Evolutionary conservation across 2,113 vertebrate species (phyloP), one percentile per base, ranked within the genome.

Genomic region (Malaclemys terrapin): DNA sequence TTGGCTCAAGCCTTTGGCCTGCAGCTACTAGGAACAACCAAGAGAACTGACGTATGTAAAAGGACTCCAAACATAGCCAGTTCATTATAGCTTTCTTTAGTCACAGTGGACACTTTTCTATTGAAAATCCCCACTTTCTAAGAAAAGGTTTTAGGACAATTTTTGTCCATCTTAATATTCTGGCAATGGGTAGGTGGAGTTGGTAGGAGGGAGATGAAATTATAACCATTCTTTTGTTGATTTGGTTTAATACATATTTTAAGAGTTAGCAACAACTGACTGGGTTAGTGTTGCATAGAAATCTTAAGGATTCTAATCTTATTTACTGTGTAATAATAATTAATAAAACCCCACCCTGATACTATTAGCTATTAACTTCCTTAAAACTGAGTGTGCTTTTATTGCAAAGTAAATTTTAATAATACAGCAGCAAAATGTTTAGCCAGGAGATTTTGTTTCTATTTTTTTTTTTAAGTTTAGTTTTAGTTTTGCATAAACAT

Each of bases 401-500:
- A 53, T 20, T 82, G 62, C 88, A 79, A 95, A 94, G 90, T 88
- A n/a, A 2, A 84, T 95, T 92, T 93, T 91, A 86, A 62, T 65
- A 91, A n/a, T 6, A 0, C 35, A 78, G 29, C 3, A 91, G 45
- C 25, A 76, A 22, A 89, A 22, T 82, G 72, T 92, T 85, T 93
- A 95, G 89, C 94, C 38, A 88, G 80, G 24, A 90, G 12, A 88
- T 4, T 89, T 96, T 72, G 35, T 69, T 84, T 52, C 82, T 76
- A 96, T 94, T 96, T 94, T 89, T 57, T 94, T 94, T 93, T 95
- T 12, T 75, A 89, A 90, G 93, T 93, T 86, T 93, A 19, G 92
- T 27, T 87, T 78, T 16, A 81, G 4, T 57, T 82, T 88, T 94
- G 65, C 65, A 94, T 89, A 91, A 94, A 96, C 35, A 38, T 4